phyloP scores from a whole-genome alignment of 2,888 invertebrate species.

The Oscheius sp. region DNA sequence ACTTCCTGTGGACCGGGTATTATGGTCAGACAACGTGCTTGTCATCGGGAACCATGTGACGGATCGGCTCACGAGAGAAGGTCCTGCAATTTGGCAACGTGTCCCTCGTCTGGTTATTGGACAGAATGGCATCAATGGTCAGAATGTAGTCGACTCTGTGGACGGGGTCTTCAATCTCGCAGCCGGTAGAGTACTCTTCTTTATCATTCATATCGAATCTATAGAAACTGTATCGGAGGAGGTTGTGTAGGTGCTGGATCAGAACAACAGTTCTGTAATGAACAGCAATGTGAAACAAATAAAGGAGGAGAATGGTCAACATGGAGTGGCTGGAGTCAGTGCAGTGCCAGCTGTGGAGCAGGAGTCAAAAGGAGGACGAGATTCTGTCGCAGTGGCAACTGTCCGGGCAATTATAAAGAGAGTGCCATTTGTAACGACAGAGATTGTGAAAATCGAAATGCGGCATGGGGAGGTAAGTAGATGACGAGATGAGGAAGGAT shows the following conservation, averaged over 20 bases:
- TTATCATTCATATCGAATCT: neutral
- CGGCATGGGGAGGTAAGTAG: slow-evolving; percentile 69
- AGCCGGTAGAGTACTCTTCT: slow-evolving; percentile 44
- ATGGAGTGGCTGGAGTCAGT: slow-evolving; percentile 53
- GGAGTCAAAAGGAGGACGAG: slow-evolving; percentile 66
- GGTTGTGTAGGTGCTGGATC: slow-evolving; percentile 59
- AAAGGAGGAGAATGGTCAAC: slow-evolving; percentile 49
- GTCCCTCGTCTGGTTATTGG: slow-evolving; percentile 48
- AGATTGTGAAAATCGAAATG: slow-evolving; percentile 62
- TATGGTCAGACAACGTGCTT: slow-evolving; percentile 59
- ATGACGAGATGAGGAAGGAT: slow-evolving; percentile 2
- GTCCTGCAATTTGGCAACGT: slow-evolving; percentile 63
- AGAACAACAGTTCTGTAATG: slow-evolving; percentile 68
- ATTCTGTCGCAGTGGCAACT: slow-evolving; percentile 62
- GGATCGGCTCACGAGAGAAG: slow-evolving; percentile 66
- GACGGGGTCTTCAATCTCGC: slow-evolving; percentile 62
- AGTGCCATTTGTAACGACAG: slow-evolving; percentile 64
- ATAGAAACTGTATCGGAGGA: slow-evolving; percentile 57
- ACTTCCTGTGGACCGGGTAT: slow-evolving; percentile 67
- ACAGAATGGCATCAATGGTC: slow-evolving; percentile 62
- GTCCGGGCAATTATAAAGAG: slow-evolving; percentile 64
- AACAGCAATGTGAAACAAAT: slow-evolving; percentile 58
- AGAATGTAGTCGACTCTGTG: slow-evolving; percentile 64
- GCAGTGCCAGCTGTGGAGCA: slow-evolving; percentile 64
- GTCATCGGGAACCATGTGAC: slow-evolving; percentile 66